Base-by-base conservation (phyloP, 2,797 vertebrate genomes). In the Melanotaenia maccullochi region DNA sequence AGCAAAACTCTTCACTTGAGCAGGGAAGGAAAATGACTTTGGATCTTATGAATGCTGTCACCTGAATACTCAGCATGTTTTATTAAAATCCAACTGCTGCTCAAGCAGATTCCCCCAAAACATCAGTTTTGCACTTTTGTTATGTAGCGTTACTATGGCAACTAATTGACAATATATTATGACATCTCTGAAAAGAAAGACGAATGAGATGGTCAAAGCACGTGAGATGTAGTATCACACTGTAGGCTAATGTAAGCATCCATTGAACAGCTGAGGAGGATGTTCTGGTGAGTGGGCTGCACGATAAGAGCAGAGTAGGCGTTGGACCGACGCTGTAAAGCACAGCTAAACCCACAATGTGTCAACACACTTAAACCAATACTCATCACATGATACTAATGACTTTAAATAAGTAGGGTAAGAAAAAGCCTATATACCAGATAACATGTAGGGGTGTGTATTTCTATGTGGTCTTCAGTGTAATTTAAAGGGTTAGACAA, bases 251-350 rank as follows among this genome's bases (percentile, higher is more conserved):
- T 54, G 76, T 55, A 70, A 75, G 7, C 75, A 40, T 59, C 71
- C 84, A 87, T 51, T 69, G 77, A 88, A 56, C 63, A 60, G 68
- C 54, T 47, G 72, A 84, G 85, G 78, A 83, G 82, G 81, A 89
- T 79, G 84, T 86, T 79, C 74, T 63, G 71, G 69, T 68, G 90
- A 87, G 87, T 90, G 88, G 90, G 89, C 81, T 60, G 84, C 70
- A 57, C 51, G 77, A 84, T 68, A 51, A 87, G 86, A 85, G 83
- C 65, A 33, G 68, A 74, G 87, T 85, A 57, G 90, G 90, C 76
- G 87, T 85, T 9, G 75, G 72, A 70, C 85, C 11, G 51, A 63
- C 55, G 51, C 65, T 52, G 60, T 56, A 73, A 76, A 81, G 77
- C 78, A 73, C 79, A 83, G 72, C 66, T 40, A 64, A 81, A 77